Evolutionary conservation across 2,113 vertebrate genomes (phyloP), one percentile per base, ranked within the genome.

Genomic region (Melanocharis versteri): DNA sequence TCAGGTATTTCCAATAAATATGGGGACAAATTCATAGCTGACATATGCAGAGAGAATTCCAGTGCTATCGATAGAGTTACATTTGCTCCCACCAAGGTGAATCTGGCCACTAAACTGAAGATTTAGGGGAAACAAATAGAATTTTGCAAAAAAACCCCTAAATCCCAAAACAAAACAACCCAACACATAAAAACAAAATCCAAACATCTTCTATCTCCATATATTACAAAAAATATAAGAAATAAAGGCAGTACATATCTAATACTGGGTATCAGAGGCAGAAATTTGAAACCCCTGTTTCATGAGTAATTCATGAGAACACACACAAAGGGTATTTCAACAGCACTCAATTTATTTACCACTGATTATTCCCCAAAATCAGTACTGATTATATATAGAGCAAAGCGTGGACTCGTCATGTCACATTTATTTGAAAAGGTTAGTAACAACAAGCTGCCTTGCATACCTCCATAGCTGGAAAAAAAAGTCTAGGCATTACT

Each of bases 1-100:
- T 64, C 82, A 93, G 90, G 84, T 94, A 97, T 95, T 96, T 94
- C 85, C 86, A 96, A 96, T 95, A 96, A 94, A 91, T 91, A 91
- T n/a, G 83, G 91, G 85, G 90, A 70, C 79, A 90, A 97, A 95
- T 91, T 93, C 81, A 83, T 78, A 0, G 19, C 90, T 96, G 94
- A 96, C 86, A 94, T 96, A 97, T 96, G 93, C 92, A 96, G 94
- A 90, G 88, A 91, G 80, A 89, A 92, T 95, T 82, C 90, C 37
- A 45, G 37, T 81, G 76, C 79, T 94, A 76, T 92, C 6, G 1
- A 85, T 58, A 94, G 68, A 92, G 77, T 95, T 94, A 64, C 87
- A 33, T 86, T 89, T 96, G 61, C 60, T 92, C 60, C 75, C 50
- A 77, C 31, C 78, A 81, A 95, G 72, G 88, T 95, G 88, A 96